Evolutionary conservation across 2,113 vertebrate genomes (phyloP).

Genomic region (Callocephalon fimbriatum): DNA sequence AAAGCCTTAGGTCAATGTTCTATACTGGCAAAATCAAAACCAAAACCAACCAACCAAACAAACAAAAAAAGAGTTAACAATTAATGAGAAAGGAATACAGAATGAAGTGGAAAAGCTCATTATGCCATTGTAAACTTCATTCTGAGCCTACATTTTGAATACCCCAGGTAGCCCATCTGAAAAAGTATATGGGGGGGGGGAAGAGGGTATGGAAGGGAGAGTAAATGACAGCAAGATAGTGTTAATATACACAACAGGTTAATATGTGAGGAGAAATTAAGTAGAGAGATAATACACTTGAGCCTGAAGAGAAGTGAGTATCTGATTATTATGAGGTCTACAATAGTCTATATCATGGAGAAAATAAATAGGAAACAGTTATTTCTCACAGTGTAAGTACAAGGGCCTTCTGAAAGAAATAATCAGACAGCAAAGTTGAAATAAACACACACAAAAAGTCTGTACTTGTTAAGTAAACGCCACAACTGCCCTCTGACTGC

Average conservation of each 20-base stretch:
- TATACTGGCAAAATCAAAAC: not conserved
- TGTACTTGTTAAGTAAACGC: not conserved
- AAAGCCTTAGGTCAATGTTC: not conserved
- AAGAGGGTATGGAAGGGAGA: not conserved
- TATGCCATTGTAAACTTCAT: not conserved
- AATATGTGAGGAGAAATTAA: not conserved
- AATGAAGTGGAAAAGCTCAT: not conserved
- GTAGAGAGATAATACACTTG: not conserved
- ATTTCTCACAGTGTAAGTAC: not conserved
- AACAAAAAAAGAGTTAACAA: not conserved
- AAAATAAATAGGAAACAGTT: not conserved
- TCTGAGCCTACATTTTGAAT: not conserved
- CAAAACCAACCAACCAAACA: not conserved
- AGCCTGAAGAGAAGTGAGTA: not conserved
- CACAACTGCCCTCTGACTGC: not conserved
- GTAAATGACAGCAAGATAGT: not conserved
- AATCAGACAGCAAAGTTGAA: not conserved
- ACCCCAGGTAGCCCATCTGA: not conserved
- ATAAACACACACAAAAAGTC: not conserved
- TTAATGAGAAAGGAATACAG: constrained; percentile 1
- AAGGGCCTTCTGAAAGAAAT: not conserved
- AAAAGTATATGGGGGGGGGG: not conserved
- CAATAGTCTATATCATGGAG: not conserved
- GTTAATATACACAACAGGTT: not conserved
- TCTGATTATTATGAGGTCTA: not conserved